phyloP scores from a whole-genome alignment of 2,888 invertebrate species.

The Drosophila paranaensis region DNA sequence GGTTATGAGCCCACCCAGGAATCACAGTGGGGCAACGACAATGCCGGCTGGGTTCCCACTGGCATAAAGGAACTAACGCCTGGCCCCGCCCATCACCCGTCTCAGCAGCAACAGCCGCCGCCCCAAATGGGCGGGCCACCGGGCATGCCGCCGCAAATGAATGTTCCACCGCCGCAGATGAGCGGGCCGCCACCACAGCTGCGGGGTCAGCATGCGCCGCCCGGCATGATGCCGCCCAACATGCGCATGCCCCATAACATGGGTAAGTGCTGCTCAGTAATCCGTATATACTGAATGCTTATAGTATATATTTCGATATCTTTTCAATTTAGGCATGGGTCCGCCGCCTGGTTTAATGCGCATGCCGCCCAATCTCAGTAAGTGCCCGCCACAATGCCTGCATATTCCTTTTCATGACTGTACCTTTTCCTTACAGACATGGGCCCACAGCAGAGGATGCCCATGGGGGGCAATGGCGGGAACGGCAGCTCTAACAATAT shows the following conservation, averaged over 20 bases:
- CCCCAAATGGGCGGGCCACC: slow-evolving; percentile 72
- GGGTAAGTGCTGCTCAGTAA: slow-evolving; percentile 49
- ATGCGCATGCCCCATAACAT: slow-evolving; percentile 73
- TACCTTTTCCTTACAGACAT: slow-evolving; percentile 63
- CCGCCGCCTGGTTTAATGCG: slow-evolving; percentile 78
- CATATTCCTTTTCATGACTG: not conserved
- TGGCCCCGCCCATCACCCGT: slow-evolving; percentile 85
- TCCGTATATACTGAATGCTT: not conserved
- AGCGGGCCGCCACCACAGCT: slow-evolving; percentile 77
- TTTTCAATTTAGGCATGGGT: slow-evolving; percentile 71
- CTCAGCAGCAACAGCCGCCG: slow-evolving; percentile 73
- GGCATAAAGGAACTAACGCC: slow-evolving; percentile 90
- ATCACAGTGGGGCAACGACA: slow-evolving; percentile 88
- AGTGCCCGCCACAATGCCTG: not conserved
- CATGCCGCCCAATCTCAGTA: slow-evolving; percentile 60
- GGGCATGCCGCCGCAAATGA: slow-evolving; percentile 64
- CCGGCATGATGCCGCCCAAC: slow-evolving; percentile 76
- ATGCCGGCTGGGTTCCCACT: slow-evolving; percentile 87
- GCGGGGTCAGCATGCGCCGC: slow-evolving; percentile 58
- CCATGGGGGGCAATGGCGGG: slow-evolving; percentile 41
- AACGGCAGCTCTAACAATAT: slow-evolving; percentile 46
- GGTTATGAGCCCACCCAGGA: slow-evolving; percentile 91
- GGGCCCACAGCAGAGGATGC: slow-evolving; percentile 76
- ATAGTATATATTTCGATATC: not conserved
- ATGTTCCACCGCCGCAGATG: slow-evolving; percentile 75